phyloP scores from a whole-genome alignment of 1,140 invertebrate genomes.

The Drosophila persimilis region DNA sequence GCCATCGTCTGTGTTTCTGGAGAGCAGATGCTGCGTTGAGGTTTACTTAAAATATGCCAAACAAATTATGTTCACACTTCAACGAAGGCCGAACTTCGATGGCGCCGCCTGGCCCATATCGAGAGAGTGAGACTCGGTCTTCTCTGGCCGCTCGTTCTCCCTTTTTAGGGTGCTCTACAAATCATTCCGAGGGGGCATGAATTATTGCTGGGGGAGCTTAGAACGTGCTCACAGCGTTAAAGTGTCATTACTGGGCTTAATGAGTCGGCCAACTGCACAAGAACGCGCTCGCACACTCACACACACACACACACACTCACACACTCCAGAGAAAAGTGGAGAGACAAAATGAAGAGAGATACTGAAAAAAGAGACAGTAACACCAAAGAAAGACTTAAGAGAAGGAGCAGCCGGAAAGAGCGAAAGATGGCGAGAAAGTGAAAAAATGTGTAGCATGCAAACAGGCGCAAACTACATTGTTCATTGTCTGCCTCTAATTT shows the following conservation, averaged over 20 bases:
- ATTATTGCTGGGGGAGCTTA: constrained; percentile 67
- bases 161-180: constrained; percentile 53
- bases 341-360: constrained; percentile 4
- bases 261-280: constrained; percentile 64
- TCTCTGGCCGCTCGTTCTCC: not conserved
- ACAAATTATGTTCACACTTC: constrained; percentile 74
- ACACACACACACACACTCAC: constrained; percentile 8
- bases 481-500: constrained; percentile 75
- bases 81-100: constrained; percentile 50
- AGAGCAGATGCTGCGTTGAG: constrained; percentile 48
- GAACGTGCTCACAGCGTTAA: constrained; percentile 76
- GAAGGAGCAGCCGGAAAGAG: not conserved
- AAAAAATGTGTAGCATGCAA: constrained; percentile 67
- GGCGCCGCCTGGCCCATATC: constrained; percentile 19
- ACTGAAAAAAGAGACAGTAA: not conserved
- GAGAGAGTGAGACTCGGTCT: not conserved
- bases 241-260: constrained; percentile 78
- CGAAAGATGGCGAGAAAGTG: constrained; percentile 4
- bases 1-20: constrained; percentile 15
- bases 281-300: constrained; percentile 19
- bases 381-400: constrained; percentile 1
- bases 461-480: constrained; percentile 55
- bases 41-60: constrained; percentile 64
- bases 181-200: constrained; percentile 76
- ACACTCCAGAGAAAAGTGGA: constrained; percentile 14